Evolutionary conservation across 2,888 invertebrate species (phyloP), one percentile per base, ranked within the genome.

Genomic region (Erpobdella octoculata): DNA sequence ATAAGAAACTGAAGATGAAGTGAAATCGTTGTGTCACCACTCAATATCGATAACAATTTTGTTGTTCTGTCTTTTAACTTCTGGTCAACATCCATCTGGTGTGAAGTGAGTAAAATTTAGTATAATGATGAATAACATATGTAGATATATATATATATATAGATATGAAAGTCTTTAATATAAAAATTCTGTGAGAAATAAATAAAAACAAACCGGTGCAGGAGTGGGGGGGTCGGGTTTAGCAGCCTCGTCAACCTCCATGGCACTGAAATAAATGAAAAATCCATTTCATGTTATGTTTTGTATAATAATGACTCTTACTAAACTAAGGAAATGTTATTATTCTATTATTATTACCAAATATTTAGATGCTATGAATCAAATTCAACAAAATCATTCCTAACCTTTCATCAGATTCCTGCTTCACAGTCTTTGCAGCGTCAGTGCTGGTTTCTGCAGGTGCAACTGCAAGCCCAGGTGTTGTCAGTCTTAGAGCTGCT

Each of bases 1-100:
- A 99, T 97, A 73, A 98, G 87, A 83, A 98, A 99, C 84, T 98
- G 98, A 75, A 98, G 86, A 83, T 98, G 94, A 72, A 95, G 86
- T 76, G 91, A 93, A 80, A 98, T 97, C 0, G 95, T 92, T n/a
- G 93, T 89, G 84, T 96, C 94, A 41, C 98, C 98, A 71, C 92
- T 90, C 37, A 98, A 85, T 79, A 98, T 97, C 28, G 90, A 90
- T 73, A 92, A 90, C 41, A 98, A 84, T 79, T 93, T 92, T 80
- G 92, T 91, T 74, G 95, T 88, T 75, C 91, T 88, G 75, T 88
- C 80, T 75, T 94, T 93, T 79, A 92, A 90, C 78, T 89, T 88
- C 78, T 91, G 90, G 79, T 94, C 93, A 78, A 89, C 89, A 76
- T 91, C 91, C 80, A 87, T 91, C 71, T 70, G 71, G 21, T 53